Percentiles rank a stretch among this genome's conserved stretches.
Conservation (phyloP, 2,113 vertebrate genomes). For the Varanus komodoensis region DNA sequence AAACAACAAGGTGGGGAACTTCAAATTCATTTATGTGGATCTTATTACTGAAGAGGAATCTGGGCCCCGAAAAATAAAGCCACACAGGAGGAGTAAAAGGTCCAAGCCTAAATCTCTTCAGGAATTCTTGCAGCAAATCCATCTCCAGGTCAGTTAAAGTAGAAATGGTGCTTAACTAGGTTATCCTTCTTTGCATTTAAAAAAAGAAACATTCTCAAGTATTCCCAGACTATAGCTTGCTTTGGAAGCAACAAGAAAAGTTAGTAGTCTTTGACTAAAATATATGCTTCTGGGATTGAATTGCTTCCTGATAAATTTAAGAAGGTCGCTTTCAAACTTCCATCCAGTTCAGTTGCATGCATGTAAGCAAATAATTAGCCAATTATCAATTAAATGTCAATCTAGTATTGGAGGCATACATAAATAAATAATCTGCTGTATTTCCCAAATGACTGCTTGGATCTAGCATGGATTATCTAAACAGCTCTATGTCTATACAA, state of each 20-base stretch:
- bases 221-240: too few species aligned
- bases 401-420: background rate
- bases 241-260: background rate
- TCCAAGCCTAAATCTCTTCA: slow-evolving; percentile 83
- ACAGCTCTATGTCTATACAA: background rate
- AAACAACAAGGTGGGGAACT: slow-evolving; percentile 89
- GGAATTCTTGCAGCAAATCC: slow-evolving; percentile 84
- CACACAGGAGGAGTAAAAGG: slow-evolving; percentile 66
- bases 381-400: background rate
- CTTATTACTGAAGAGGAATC: slow-evolving; percentile 79
- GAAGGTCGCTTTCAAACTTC: background rate
- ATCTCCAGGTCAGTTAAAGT: slow-evolving; percentile 85
- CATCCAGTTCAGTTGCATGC: background rate
- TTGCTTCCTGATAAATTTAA: background rate
- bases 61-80: slow-evolving; percentile 80
- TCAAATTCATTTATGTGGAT: slow-evolving; percentile 97
- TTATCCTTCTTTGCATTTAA: background rate
- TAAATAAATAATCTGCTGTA: background rate
- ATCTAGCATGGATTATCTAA: background rate
- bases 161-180: background rate
- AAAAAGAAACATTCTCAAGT: slow-evolving; percentile 5
- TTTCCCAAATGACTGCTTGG: background rate
- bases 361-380: background rate
- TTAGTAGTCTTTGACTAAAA: background rate
- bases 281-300: background rate